phyloP scores from a whole-genome alignment of 1,140 invertebrate species.

The Drosophila nigrodunni region DNA sequence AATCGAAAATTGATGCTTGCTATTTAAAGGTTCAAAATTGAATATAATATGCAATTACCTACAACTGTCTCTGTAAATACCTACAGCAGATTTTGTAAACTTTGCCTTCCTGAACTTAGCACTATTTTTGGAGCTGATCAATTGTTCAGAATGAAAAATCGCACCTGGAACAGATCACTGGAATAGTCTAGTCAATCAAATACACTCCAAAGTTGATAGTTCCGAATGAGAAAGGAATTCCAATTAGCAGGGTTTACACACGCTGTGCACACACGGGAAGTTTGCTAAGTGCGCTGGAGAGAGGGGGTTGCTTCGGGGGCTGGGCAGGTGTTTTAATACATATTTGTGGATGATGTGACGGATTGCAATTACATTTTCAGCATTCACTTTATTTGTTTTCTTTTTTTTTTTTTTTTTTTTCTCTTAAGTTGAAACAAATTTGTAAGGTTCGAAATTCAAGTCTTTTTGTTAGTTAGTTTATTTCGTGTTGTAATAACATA shows the following conservation, averaged over 20 bases:
- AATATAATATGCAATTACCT: too few relatives aligned
- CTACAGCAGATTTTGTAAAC: background rate
- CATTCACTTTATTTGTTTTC: conserved; percentile 34
- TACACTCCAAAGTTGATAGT: conserved; percentile 24
- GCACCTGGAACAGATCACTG: conserved; percentile 4
- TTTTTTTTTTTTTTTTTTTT: conserved; percentile 14
- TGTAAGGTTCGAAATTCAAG: conserved; percentile 35
- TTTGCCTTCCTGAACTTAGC: background rate
- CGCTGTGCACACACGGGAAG: conserved; percentile 69
- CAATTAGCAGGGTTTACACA: conserved; percentile 63
- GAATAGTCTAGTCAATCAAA: background rate
- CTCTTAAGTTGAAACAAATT: conserved; percentile 19
- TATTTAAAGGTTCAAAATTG: too few relatives aligned
- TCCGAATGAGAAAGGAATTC: conserved; percentile 44
- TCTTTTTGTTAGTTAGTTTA: conserved; percentile 11
- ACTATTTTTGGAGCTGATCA: conserved; percentile 12
- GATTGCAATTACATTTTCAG: conserved; percentile 37
- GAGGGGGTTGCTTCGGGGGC: background rate
- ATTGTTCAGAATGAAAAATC: background rate
- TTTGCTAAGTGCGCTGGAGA: conserved; percentile 37
- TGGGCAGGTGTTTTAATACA: background rate
- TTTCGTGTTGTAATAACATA: conserved; percentile 20
- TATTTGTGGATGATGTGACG: conserved; percentile 23
- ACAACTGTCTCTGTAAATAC: too few relatives aligned
- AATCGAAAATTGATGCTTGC: too few relatives aligned